Conservation (phyloP, 2,888 invertebrate genomes). For the Hydrotaea diabolus region DNA sequence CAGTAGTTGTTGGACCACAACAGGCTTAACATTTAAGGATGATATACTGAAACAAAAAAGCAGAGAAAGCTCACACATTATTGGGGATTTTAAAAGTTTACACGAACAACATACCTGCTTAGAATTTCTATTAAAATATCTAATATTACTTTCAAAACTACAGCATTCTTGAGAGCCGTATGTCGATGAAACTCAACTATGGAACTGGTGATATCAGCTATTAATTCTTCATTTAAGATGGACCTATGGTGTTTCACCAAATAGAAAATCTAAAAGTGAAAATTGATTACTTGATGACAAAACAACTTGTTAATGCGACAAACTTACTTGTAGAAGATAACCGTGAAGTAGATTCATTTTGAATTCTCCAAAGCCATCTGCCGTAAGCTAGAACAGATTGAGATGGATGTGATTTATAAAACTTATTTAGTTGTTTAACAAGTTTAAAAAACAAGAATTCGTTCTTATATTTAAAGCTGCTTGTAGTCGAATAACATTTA, state of each 20-base stretch:
- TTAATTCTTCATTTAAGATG: conserved; percentile 66
- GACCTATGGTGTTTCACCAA: conserved; percentile 68
- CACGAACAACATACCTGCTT: conserved; percentile 68
- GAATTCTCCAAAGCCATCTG: conserved; percentile 66
- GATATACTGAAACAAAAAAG: conserved; percentile 63
- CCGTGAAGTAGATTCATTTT: conserved; percentile 72
- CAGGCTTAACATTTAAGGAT: conserved; percentile 67
- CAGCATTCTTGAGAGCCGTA: conserved; percentile 71
- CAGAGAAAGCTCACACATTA: background rate
- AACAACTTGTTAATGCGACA: background rate
- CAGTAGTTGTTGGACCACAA: conserved; percentile 69
- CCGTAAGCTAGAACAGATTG: conserved; percentile 61
- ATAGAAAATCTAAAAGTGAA: conserved; percentile 67
- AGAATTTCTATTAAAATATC: conserved; percentile 73
- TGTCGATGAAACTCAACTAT: conserved; percentile 70
- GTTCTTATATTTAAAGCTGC: too few relatives aligned
- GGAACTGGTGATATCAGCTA: conserved; percentile 71
- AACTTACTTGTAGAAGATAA: conserved; percentile 73
- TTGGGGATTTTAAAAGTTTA: background rate
- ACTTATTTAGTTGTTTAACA: conserved; percentile 5
- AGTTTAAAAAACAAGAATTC: too few relatives aligned
- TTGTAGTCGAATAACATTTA: too few relatives aligned
- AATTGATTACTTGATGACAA: background rate
- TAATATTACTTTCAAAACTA: conserved; percentile 72
- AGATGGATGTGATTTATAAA: background rate